These are phyloP conservation scores for Ormyrus thymus DNA, from an alignment of 2,888 invertebrate genomes.

Conservation along the genomic window DNA sequence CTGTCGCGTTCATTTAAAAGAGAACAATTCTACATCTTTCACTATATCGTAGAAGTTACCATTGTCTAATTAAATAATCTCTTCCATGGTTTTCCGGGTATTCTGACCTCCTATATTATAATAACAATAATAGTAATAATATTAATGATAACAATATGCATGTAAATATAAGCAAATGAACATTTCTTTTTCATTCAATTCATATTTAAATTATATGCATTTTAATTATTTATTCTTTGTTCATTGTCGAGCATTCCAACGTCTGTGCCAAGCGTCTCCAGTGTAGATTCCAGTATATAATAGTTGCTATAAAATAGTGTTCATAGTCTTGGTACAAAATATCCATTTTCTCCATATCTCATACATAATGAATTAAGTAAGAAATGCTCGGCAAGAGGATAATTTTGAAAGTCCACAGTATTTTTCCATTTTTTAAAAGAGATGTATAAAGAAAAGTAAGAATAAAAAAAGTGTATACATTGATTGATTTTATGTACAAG, in stretches of 20 bases:
- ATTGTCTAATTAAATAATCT: conserved; percentile 41
- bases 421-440: conserved; percentile 22
- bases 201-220: conserved; percentile 36
- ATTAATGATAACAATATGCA: conserved; percentile 21
- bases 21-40: conserved; percentile 36
- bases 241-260: conserved; percentile 38
- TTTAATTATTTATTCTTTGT: conserved; percentile 41
- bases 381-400: conserved; percentile 29
- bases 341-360: conserved; percentile 22
- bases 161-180: conserved; percentile 33
- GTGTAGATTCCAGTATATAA: conserved; percentile 24
- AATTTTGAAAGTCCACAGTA: conserved; percentile 17
- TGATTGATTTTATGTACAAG: conserved; percentile 24
- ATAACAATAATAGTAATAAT: conserved; percentile 21
- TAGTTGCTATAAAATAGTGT: background rate
- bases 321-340: conserved; percentile 27
- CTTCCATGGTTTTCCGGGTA: conserved; percentile 29
- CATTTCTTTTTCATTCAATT: conserved; percentile 23
- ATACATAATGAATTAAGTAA: conserved; percentile 12
- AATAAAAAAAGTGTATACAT: conserved; percentile 21
- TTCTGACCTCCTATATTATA: conserved; percentile 15
- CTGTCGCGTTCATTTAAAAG: conserved; percentile 24
- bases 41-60: conserved; percentile 50
- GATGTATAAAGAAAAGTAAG: conserved; percentile 16
- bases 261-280: conserved; percentile 35